These are phyloP conservation scores for Aix galericulata DNA, from an alignment of 2,113 vertebrate genomes.

Conservation along the genomic window DNA sequence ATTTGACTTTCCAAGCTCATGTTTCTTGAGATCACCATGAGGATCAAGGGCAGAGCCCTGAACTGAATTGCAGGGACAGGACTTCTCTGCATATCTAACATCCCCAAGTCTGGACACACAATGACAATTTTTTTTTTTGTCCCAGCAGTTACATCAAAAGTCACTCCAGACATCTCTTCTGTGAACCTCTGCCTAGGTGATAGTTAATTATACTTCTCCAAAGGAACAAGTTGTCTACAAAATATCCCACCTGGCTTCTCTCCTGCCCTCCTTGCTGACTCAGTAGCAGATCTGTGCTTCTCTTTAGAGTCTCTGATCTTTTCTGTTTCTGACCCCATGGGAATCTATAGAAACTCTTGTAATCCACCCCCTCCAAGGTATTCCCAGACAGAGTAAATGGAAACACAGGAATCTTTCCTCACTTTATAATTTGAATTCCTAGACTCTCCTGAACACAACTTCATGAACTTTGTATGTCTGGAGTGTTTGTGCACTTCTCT, in stretches of 20 bases:
- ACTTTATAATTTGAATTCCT: background rate
- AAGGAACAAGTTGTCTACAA: background rate
- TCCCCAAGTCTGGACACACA: background rate
- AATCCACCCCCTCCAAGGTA: background rate
- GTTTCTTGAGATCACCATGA: background rate
- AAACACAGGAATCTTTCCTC: background rate
- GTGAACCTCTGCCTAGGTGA: background rate
- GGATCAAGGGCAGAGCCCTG: background rate
- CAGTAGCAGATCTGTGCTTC: background rate
- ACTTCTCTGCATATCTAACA: background rate
- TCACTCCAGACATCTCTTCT: background rate
- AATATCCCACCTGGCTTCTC: background rate
- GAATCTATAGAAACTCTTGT: rapidly evolving
- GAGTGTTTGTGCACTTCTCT: background rate
- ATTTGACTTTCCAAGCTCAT: background rate
- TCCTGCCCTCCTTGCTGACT: background rate
- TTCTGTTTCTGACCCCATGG: background rate
- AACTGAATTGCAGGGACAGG: background rate
- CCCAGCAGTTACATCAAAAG: background rate
- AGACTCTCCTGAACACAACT: background rate
- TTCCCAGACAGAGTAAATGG: background rate
- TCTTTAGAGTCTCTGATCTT: background rate
- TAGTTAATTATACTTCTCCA: background rate
- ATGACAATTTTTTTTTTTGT: background rate
- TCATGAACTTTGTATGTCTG: background rate